Base-by-base conservation (phyloP, 2,888 invertebrate species). In the Leptura quadrifasciata region DNA sequence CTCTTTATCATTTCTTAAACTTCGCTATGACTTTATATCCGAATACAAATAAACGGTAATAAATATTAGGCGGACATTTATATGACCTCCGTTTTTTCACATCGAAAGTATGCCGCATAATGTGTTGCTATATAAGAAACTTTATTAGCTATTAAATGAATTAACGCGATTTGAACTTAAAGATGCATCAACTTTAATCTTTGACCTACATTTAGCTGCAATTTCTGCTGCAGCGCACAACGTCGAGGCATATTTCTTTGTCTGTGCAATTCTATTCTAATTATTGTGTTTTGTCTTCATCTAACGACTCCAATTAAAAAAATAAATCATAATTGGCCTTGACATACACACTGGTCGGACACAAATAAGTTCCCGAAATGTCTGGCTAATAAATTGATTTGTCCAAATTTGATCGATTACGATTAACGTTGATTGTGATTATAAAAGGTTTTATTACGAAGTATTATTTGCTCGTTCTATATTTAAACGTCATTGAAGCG, bases 101-200 rank as follows among this genome's bases (percentile, higher is more conserved):
- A 47, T 47, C 10, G 10, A 35, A 35, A 35, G 35, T 35, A 8
- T 9, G 24, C 24, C 5, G 24, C 24, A 9, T 35, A 35, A 35
- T 10, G n/a, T 47, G 47, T 20, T 55, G 4, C 21, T 21, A 18
- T 35, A 47, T 20, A 65, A n/a, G 12, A 52, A 54, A n/a, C 5
- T 24, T 65, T 65, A 65, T 27, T 47, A n/a, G 10, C 65, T 52
- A 52, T 52, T 65, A 65, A 65, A 65, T 52, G 24, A 65, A 35
- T 65, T 65, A 21, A 54, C 47, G 5, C 12, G 17, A 61, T 27
- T 61, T 17, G 10, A 61, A 61, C 9, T 15, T 58, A 58, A 21
- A 27, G 20, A 39, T 17, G 10, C 20, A 24, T n/a, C 20, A 17
- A 24, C 9, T 24, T 52, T 65, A 52, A 65, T 54, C 65, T 65